Base-by-base conservation (phyloP, 2,797 vertebrate genomes). In the Oophaga sylvatica region DNA sequence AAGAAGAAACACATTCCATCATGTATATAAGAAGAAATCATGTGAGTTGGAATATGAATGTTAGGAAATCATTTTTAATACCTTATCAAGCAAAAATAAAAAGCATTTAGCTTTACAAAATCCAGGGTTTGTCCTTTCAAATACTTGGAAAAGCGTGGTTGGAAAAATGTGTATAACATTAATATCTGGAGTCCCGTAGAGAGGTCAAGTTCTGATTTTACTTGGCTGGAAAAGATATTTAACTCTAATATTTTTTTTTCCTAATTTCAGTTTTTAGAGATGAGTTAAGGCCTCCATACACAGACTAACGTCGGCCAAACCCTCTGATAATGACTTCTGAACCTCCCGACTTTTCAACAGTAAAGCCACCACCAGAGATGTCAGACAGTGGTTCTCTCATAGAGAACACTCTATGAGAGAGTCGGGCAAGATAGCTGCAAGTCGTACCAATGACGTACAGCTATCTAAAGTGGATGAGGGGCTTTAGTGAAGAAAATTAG, bases 131-230 rank as follows among this genome's bases (percentile, higher is more conserved):
- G 45, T 76, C 41, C 73, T 53, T 76, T 76, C 41, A 53, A 76
- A 76, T 48, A 48, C n/a, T 76, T 76, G 22, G 53, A 45, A 76
- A 76, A 7, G n/a, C 13, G 41, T 53, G 45, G 73, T 53, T 48
- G 17, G 45, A 22, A 76, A 48, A 48, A 48, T 53, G 45, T n/a
- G 73, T 22, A 48, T 19, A 20, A 76, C 73, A 53, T n/a, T 45
- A 45, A 73, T 73, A 45, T 45, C 70, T 45, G 17, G 73, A 76
- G 45, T 22, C 41, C 73, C 20, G 22, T 76, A 41, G 73, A 76
- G 73, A 76, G 73, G 73, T 76, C 73, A 76, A 53, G 73, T 76
- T n/a, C 22, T 53, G 73, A 48, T 76, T 45, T 80, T 29, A 80
- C 73, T 76, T 53, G 73, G 73, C 73, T 48, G 53, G 10, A 53